Conservation (phyloP, 1,140 invertebrate species). For the Homarus americanus region DNA sequence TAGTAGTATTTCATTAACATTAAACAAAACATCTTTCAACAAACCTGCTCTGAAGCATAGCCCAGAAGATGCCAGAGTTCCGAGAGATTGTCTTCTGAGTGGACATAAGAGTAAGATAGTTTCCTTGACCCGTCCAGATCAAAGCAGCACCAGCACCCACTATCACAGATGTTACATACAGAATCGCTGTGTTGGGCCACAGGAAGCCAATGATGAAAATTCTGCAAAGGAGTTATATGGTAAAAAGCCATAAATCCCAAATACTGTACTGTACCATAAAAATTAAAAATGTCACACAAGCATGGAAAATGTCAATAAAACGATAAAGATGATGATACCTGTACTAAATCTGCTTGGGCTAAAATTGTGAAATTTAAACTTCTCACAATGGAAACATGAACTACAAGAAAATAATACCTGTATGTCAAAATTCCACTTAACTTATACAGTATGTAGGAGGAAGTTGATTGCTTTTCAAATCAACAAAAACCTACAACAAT, state of each 20-base stretch:
- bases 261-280: too few species aligned
- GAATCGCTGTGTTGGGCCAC: conserved; percentile 87
- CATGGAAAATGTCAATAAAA: background rate
- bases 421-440: too few species aligned
- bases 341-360: too few species aligned
- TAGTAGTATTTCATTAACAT: too few species aligned
- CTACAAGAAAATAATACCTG: too few species aligned
- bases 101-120: conserved; percentile 95
- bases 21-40: too few species aligned
- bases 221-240: conserved; percentile 21
- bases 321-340: background rate
- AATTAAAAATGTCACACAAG: background rate
- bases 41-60: conserved; percentile 86
- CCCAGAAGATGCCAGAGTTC: conserved; percentile 98
- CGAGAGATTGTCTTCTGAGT: conserved; percentile 90
- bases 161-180: conserved; percentile 90
- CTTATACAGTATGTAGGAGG: too few species aligned
- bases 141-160: conserved; percentile 93
- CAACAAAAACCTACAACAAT: too few species aligned
- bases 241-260: too few species aligned
- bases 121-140: conserved; percentile 91
- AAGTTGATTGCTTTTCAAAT: too few species aligned
- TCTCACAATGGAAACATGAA: too few species aligned
- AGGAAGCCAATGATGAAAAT: conserved; percentile 85
- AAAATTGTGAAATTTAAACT: too few species aligned